phyloP scores from a whole-genome alignment of 2,797 vertebrate genomes.

The Hippoglossus hippoglossus region DNA sequence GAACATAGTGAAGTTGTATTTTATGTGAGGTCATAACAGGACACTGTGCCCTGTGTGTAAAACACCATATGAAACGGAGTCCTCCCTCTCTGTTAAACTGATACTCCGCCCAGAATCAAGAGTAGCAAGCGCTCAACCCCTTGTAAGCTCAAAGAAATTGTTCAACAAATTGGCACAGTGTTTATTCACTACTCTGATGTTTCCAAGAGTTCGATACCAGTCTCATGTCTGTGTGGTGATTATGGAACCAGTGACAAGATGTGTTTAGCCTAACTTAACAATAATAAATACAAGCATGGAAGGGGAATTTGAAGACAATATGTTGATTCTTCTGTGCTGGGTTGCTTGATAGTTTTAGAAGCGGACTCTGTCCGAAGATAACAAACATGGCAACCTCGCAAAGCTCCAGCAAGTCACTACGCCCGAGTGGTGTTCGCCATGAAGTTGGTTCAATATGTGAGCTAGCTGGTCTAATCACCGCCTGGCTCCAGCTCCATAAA shows the following conservation, averaged over 20 bases:
- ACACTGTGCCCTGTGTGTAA: slow-evolving; percentile 62
- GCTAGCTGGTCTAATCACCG: not conserved
- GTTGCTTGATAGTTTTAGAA: no score
- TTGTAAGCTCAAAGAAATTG: not conserved
- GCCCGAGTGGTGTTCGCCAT: no score
- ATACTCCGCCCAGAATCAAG: slow-evolving; percentile 60
- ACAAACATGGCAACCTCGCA: no score
- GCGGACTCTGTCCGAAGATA: no score
- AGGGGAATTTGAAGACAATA: no score
- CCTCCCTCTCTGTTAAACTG: slow-evolving; percentile 63
- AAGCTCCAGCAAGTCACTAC: not conserved
- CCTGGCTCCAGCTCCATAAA: not conserved
- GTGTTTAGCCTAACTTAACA: not conserved
- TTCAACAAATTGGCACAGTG: slow-evolving; percentile 2
- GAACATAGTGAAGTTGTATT: slow-evolving; percentile 62
- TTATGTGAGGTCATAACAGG: slow-evolving; percentile 64
- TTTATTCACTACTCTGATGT: not conserved
- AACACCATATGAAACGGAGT: slow-evolving; percentile 40
- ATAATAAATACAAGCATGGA: not conserved
- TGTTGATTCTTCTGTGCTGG: no score
- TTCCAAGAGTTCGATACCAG: not conserved
- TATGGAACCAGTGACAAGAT: not conserved
- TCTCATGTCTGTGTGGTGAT: not conserved
- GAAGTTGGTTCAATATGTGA: not conserved
- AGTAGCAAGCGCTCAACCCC: not conserved